phyloP scores from a whole-genome alignment of 2,888 invertebrate species.

The Lacanobia oleracea region DNA sequence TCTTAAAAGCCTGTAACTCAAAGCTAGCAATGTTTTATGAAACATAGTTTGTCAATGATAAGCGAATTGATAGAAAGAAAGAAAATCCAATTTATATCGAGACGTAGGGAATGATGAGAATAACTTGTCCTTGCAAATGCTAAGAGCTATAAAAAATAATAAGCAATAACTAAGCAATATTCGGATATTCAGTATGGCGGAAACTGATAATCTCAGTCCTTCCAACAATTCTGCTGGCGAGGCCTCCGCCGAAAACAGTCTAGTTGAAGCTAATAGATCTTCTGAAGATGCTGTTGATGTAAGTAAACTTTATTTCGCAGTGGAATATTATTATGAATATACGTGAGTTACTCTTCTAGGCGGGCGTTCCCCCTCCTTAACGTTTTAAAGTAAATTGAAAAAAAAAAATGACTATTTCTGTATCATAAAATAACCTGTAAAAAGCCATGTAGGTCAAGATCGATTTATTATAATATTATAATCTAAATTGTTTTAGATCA shows the following conservation, averaged over 20 bases:
- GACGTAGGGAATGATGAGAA: conserved; percentile 32
- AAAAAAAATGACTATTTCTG: background rate
- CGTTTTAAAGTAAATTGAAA: background rate
- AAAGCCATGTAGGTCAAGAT: conserved; percentile 34
- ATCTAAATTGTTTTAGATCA: conserved; percentile 79
- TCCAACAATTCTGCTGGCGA: conserved; percentile 69
- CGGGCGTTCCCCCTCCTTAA: background rate
- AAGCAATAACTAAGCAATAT: conserved; percentile 37
- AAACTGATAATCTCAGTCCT: conserved; percentile 68
- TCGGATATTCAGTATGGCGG: conserved; percentile 56
- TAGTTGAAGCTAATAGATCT: conserved; percentile 69
- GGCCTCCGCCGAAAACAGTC: conserved; percentile 68
- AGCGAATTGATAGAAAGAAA: conserved; percentile 23
- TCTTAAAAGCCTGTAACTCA: conserved; percentile 23
- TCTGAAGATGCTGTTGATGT: conserved; percentile 79
- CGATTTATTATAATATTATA: conserved; percentile 2
- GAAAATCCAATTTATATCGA: conserved; percentile 36
- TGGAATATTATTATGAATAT: background rate
- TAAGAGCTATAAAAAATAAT: conserved; percentile 27
- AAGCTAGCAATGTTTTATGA: background rate
- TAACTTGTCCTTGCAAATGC: conserved; percentile 36
- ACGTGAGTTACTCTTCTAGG: background rate
- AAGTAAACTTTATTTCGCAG: conserved; percentile 61
- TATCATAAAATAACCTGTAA: conserved; percentile 44
- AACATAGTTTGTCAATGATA: conserved; percentile 30